Evolutionary conservation across 2,113 vertebrate genomes (phyloP).

Genomic region (Elgaria multicarinata): DNA sequence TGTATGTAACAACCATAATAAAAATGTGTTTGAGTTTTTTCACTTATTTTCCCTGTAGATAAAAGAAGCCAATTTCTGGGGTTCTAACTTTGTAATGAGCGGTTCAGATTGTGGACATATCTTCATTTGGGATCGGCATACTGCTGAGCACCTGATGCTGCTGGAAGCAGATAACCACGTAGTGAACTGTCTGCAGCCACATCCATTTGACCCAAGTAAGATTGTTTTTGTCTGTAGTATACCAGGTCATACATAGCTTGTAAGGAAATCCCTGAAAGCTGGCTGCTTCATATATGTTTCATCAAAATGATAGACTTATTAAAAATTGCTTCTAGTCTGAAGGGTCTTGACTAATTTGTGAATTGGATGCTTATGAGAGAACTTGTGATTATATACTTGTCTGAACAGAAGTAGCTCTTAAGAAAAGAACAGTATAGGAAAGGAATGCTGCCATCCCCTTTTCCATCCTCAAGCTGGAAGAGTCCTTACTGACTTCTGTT

Average conservation of each 20-base stretch:
- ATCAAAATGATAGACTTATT: neutral
- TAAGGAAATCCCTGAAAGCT: constrained; percentile 14
- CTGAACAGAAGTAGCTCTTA: neutral
- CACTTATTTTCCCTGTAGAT: constrained; percentile 80
- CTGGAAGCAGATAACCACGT: constrained; percentile 98
- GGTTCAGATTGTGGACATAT: constrained; percentile 98
- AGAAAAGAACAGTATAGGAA: neutral
- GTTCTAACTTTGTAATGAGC: constrained; percentile 98
- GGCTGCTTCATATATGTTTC: neutral
- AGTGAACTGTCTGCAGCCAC: constrained; percentile 98
- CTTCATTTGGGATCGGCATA: constrained; percentile 98
- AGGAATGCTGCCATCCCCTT: neutral
- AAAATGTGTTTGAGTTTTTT: neutral
- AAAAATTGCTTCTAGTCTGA: neutral
- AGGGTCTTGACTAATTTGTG: neutral
- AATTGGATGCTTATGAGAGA: neutral
- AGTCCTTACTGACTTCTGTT: neutral
- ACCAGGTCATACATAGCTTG: neutral
- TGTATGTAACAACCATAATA: neutral
- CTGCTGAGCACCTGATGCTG: constrained; percentile 95
- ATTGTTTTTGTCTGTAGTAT: neutral
- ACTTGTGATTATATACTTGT: neutral
- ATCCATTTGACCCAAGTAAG: constrained; percentile 97
- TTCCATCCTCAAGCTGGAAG: neutral
- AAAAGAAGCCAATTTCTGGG: constrained; percentile 99